Evolutionary conservation across 2,113 vertebrate species (phyloP), one percentile per base, ranked within the genome.

Genomic region (Pterocles gutturalis): DNA sequence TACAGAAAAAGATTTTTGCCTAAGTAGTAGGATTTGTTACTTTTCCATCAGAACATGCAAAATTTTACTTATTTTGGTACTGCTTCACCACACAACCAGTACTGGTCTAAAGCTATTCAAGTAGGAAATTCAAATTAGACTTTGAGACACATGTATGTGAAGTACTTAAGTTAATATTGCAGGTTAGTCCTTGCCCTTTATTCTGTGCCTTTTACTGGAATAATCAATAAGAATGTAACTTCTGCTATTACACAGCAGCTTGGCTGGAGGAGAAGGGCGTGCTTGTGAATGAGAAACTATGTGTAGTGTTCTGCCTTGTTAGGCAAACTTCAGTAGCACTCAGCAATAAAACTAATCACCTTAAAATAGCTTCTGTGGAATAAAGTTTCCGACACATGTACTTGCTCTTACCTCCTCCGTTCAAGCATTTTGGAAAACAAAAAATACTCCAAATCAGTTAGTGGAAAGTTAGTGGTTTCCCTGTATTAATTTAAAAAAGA

Each of bases 111-210:
- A 80, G 72, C 14, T 54, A 0, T 46, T 72, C 11, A 41, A 19
- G 38, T 13, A 36, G 34, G 57, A 80, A 71, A 43, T 53, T 51
- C 4, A 57, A 24, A 25, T 67, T 18, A 24, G 36, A 62, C n/a
- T 36, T 64, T 3, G 14, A 67, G 17, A 38, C 20, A 11, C 2
- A 0, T 5, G 6, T 17, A 13, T 15, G 11, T 8, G 9, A 72
- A 58, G 21, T 43, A 62, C 38, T 54, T 22, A 6, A 8, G 13
- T 45, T 66, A 24, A 41, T 8, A 1, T 28, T 43, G 34, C 41
- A 66, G 46, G 29, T 89, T 33, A 45, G 55, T 41, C 41, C 21
- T n/a, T 83, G 15, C 22, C 16, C 17, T 91, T 89, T 48, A 33
- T 28, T 76, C n/a, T 82, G 46, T 83, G 66, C 33, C 17, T 83